Percentiles rank a stretch among this genome's conserved stretches.
Evolutionary conservation across 92 coral and sea anemone genomes (phyloP).

Genomic region (Palythoa caribaeorum): DNA sequence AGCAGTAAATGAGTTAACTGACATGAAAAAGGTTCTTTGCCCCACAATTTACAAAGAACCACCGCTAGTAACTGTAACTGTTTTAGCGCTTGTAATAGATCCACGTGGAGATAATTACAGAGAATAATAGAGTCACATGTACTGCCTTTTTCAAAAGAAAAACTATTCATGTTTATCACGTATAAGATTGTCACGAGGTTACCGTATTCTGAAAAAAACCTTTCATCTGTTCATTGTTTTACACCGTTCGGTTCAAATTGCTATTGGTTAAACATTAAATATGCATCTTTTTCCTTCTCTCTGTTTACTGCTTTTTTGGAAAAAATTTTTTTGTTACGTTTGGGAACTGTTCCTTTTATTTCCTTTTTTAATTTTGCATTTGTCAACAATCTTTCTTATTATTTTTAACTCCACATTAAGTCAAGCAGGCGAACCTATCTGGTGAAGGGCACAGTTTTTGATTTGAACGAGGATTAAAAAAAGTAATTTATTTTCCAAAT

Average conservation of each 20-base stretch:
- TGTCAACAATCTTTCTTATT: background rate
- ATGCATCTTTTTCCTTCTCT: background rate
- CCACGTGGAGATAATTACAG: background rate
- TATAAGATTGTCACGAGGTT: background rate
- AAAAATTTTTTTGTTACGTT: background rate
- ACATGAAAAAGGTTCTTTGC: no score
- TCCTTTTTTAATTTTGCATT: background rate
- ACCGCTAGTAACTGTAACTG: background rate
- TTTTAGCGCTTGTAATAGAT: background rate
- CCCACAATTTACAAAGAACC: background rate
- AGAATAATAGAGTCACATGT: background rate
- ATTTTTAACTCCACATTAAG: background rate
- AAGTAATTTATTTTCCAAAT: no score
- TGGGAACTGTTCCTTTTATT: background rate
- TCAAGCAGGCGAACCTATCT: background rate
- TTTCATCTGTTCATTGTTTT: no score
- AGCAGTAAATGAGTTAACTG: no score
- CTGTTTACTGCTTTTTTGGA: background rate
- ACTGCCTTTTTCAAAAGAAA: background rate
- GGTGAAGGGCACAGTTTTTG: no score
- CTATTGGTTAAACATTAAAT: background rate
- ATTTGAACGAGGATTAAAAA: no score
- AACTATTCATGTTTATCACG: background rate
- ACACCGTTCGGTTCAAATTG: background rate
- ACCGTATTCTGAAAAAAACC: background rate